phyloP scores from a whole-genome alignment of 2,113 vertebrate genomes.

The Aramus guarauna region DNA sequence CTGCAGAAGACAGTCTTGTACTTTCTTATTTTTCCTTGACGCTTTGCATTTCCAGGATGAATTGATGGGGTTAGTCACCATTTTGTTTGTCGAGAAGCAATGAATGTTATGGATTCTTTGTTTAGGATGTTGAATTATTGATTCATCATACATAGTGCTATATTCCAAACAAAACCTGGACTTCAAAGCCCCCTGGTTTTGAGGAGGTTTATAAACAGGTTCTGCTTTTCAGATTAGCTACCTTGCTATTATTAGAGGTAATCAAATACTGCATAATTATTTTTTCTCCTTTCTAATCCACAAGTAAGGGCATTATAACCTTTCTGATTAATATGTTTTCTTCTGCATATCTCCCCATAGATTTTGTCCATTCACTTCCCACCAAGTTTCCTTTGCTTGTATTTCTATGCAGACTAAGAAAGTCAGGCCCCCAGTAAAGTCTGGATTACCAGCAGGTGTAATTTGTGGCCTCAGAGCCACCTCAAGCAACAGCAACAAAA shows the following conservation, averaged over 20 bases:
- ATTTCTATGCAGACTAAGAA: not conserved
- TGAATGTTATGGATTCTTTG: not conserved
- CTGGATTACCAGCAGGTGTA: not conserved
- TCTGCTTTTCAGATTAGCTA: not conserved
- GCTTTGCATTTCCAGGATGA: not conserved
- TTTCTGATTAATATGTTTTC: not conserved
- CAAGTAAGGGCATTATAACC: not conserved
- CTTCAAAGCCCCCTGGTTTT: not conserved
- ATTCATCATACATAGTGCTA: not conserved
- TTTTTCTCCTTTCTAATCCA: not conserved
- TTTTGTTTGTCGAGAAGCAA: not conserved
- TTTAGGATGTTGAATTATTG: not conserved
- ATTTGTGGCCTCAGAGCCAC: not conserved
- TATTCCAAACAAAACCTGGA: not conserved
- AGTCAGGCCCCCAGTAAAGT: not conserved
- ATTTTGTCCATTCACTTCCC: not conserved
- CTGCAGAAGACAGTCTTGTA: not conserved
- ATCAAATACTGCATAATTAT: not conserved
- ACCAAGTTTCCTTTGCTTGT: not conserved
- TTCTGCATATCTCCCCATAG: not conserved
- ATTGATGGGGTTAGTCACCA: not conserved
- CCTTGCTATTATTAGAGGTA: not conserved
- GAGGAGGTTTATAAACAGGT: not conserved
- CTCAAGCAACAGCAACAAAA: not conserved
- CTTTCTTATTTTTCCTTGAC: not conserved